These are phyloP conservation scores for Steinernema hermaphroditum DNA, from an alignment of 2,888 invertebrate genomes.

Conservation along the genomic window DNA sequence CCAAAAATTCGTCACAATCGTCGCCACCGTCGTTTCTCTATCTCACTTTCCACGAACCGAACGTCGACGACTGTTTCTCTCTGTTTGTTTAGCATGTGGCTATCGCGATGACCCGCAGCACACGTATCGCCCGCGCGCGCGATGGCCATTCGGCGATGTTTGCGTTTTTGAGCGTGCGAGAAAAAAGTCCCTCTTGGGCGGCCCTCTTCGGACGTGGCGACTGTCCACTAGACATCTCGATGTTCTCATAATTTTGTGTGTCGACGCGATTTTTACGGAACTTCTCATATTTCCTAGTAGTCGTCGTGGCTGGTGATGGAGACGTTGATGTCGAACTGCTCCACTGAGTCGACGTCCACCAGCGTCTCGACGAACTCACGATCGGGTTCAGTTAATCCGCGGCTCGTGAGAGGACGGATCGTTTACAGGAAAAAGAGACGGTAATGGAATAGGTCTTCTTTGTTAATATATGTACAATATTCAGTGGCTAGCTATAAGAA, in stretches of 20 bases:
- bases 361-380: conserved; percentile 35
- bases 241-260: not conserved
- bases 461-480: no score
- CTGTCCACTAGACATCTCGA: not conserved
- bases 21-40: no score
- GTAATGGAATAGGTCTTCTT: no score
- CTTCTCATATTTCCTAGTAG: not conserved
- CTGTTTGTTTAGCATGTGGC: conserved; percentile 17
- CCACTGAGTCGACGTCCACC: conserved; percentile 21
- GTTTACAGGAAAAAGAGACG: conserved; percentile 59
- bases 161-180: conserved; percentile 27
- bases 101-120: conserved; percentile 23
- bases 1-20: no score
- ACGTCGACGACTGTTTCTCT: no score
- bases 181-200: conserved; percentile 21
- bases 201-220: conserved; percentile 18
- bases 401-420: conserved; percentile 58
- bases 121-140: not conserved
- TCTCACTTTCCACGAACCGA: no score
- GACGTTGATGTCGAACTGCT: conserved; percentile 26
- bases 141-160: conserved; percentile 20
- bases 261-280: not conserved
- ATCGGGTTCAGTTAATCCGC: conserved; percentile 45
- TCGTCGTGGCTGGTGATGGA: not conserved
- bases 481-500: no score